phyloP scores from a whole-genome alignment of 2,797 vertebrate genomes.

The Ara ararauna region DNA sequence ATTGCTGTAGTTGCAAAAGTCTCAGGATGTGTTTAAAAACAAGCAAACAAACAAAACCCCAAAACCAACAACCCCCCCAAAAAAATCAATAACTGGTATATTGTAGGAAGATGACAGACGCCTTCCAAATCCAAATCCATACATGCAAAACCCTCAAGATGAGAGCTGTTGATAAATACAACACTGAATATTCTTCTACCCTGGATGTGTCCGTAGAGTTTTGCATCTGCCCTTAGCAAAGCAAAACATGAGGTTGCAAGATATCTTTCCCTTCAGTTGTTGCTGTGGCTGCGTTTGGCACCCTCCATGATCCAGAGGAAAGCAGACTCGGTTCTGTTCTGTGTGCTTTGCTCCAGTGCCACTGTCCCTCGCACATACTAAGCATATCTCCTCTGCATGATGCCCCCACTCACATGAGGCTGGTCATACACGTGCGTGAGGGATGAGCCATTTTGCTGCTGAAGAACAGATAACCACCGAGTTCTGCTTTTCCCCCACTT shows the following conservation, averaged over 20 bases:
- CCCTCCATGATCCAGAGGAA: background rate
- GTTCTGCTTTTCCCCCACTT: background rate
- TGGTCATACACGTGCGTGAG: background rate
- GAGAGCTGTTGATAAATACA: background rate
- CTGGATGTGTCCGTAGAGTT: background rate
- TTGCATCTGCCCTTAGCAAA: background rate
- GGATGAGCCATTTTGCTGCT: background rate
- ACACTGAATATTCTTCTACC: background rate
- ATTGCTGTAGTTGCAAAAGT: background rate
- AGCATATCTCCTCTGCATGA: background rate
- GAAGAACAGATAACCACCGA: background rate
- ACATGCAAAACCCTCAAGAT: background rate
- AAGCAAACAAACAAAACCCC: background rate
- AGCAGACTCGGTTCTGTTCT: background rate
- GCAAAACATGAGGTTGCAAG: background rate
- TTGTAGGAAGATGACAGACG: background rate
- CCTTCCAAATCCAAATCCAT: background rate
- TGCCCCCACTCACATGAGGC: fast-evolving
- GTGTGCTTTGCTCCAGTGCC: background rate
- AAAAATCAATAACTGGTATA: background rate
- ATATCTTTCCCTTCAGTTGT: background rate
- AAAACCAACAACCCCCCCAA: background rate
- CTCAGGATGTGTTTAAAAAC: background rate
- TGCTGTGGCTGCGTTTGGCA: background rate
- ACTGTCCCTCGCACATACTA: background rate